Evolutionary conservation across 2,113 vertebrate genomes (phyloP), one percentile per base, ranked within the genome.

Genomic region (Crypturellus undulatus): DNA sequence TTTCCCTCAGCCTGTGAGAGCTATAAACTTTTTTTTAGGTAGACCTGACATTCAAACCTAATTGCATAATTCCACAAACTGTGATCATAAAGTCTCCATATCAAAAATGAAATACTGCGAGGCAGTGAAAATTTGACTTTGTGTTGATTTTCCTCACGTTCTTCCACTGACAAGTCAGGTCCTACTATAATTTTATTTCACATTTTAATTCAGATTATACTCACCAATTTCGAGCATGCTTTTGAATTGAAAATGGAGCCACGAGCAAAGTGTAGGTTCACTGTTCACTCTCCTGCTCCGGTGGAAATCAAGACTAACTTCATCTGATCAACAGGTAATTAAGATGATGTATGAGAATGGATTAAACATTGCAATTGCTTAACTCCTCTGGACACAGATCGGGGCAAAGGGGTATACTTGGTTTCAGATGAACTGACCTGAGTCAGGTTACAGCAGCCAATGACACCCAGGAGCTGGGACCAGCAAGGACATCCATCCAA

Each of bases 371-470:
- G n/a, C 43, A 42, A 28, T 10, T 89, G 47, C 24, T 69, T n/a
- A 73, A 28, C 51, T 10, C 6, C 26, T 68, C 21, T 38, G 36
- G n/a, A 40, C 42, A 70, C 11, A 34, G n/a, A 42, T 5, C 4
- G 1, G 6, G 26, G 30, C 51, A 13, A 59, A 87, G 43, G 45
- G 58, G 4, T 36, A 40, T 32, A 14, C 12, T 0, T 10, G 26
- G 65, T 38, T 79, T 73, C 77, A 62, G 63, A 30, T 25, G 32
- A 8, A 24, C 10, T 82, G 59, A 34, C 12, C 73, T 70, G 16
- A 25, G 12, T 42, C 43, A 40, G 13, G 19, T 0, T 0, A 38
- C 38, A 38, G 38, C 9, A 38, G 38, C n/a, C n/a, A n/a, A 42
- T 42, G 40, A 7, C 54, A 22, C 14, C 47, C 17, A 64, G 62